Evolutionary conservation across 2,113 vertebrate genomes (phyloP).

Genomic region (Columba janthina): DNA sequence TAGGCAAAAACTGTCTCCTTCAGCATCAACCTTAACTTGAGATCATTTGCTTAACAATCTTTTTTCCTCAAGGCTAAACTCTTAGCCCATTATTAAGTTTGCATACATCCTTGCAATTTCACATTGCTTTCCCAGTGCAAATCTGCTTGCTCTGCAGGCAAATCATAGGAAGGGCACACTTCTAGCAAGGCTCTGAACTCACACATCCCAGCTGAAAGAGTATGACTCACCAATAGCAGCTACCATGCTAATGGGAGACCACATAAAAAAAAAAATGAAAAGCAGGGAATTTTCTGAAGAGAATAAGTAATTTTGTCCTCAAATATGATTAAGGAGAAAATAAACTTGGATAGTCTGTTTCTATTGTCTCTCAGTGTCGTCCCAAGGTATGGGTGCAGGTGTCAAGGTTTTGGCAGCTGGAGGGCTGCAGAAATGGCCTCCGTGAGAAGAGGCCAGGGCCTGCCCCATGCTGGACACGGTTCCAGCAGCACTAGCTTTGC

Average conservation of each 20-base stretch:
- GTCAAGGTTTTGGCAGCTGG: not conserved
- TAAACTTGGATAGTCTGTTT: not conserved
- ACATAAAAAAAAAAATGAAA: not conserved
- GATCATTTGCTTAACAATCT: not conserved
- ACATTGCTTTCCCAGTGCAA: conserved; percentile 11
- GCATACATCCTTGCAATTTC: not conserved
- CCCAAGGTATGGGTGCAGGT: not conserved
- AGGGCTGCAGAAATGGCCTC: rapidly evolving
- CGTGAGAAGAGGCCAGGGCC: not conserved
- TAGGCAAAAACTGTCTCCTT: not conserved
- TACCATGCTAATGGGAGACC: not conserved
- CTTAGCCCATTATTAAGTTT: conserved; percentile 30
- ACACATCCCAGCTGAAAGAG: not conserved
- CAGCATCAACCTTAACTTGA: not conserved
- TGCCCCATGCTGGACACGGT: too few relatives aligned
- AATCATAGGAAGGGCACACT: conserved; percentile 6
- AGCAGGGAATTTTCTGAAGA: not conserved
- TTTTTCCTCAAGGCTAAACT: conserved; percentile 18
- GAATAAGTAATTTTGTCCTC: not conserved
- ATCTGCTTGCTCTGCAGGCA: conserved; percentile 12
- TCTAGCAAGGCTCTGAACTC: not conserved
- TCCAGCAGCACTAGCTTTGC: not conserved
- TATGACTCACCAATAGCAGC: not conserved
- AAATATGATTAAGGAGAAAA: not conserved
- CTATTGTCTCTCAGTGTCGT: not conserved